A percentile compares a stretch with the other conserved stretches of the same genome.
These are phyloP conservation scores for Latrodectus geometricus DNA, from an alignment of 1,140 invertebrate species.

Conservation along the genomic window DNA sequence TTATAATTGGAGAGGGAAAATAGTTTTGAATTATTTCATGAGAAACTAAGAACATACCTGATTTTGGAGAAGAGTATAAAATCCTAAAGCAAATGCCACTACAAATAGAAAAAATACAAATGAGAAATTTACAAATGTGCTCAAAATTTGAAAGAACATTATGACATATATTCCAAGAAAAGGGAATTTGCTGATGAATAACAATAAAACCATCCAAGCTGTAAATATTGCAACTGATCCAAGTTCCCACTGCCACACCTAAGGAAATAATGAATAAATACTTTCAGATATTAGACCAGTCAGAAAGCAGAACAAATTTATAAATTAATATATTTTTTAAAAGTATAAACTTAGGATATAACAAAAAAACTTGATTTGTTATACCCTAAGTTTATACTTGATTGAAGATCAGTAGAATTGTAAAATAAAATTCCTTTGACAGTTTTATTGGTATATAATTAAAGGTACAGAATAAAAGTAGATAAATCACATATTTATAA, in stretches of 20 bases:
- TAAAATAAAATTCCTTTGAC: too few relatives aligned
- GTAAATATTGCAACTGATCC: constrained; percentile 71
- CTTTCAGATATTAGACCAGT: constrained; percentile 29
- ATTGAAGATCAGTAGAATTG: too few relatives aligned
- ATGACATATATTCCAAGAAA: constrained; percentile 74
- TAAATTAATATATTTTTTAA: too few relatives aligned
- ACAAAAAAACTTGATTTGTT: too few relatives aligned
- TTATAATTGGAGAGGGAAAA: too few relatives aligned
- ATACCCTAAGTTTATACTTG: too few relatives aligned
- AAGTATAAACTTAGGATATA: too few relatives aligned
- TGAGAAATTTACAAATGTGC: constrained; percentile 72
- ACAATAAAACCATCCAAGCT: constrained; percentile 72
- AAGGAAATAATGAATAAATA: constrained; percentile 42
- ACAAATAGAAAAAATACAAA: constrained; percentile 73
- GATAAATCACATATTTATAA: too few relatives aligned
- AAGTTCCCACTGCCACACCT: constrained; percentile 73
- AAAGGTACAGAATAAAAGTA: too few relatives aligned
- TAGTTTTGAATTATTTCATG: too few relatives aligned
- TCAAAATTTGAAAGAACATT: constrained; percentile 73
- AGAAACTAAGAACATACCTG: constrained; percentile 65
- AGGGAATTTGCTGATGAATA: constrained; percentile 71
- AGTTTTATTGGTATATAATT: too few relatives aligned
- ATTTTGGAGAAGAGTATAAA: constrained; percentile 70
- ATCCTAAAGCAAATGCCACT: constrained; percentile 72
- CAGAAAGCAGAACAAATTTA: too few relatives aligned